These are phyloP conservation scores for Odontocolon sp. DNA, from an alignment of 2,888 invertebrate species.

Conservation along the genomic window DNA sequence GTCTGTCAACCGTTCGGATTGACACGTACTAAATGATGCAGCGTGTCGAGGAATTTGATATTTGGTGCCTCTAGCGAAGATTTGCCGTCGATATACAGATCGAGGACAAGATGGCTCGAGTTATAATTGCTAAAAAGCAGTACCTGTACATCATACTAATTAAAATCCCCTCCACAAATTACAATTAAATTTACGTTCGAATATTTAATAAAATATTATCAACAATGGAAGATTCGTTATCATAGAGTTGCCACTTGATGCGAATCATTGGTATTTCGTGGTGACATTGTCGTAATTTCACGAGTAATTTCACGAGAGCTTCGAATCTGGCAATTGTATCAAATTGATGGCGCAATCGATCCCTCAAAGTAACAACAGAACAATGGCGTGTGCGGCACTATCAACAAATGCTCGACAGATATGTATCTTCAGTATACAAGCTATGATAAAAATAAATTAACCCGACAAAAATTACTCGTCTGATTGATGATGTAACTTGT, in stretches of 20 bases:
- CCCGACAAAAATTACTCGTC: constrained; percentile 13
- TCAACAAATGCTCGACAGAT: constrained; percentile 56
- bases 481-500: constrained; percentile 27
- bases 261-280: constrained; percentile 5
- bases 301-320: not conserved
- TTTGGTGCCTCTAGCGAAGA: constrained; percentile 56
- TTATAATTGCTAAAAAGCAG: constrained; percentile 17
- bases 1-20: not conserved
- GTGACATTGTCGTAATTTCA: not conserved
- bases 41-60: constrained; percentile 43
- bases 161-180: not conserved
- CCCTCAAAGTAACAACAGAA: constrained; percentile 41
- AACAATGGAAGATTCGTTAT: constrained; percentile 24
- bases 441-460: constrained; percentile 51
- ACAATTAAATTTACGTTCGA: constrained; percentile 3
- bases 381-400: constrained; percentile 41
- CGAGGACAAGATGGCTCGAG: constrained; percentile 35
- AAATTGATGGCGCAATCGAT: not conserved
- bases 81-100: constrained; percentile 24
- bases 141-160: constrained; percentile 39
- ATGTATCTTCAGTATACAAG: constrained; percentile 53
- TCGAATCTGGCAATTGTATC: not conserved
- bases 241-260: not conserved
- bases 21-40: not conserved
- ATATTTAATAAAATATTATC: constrained; percentile 5